Evolutionary conservation across 2,113 vertebrate species (phyloP).

Genomic region (Ramphastos sulfuratus): DNA sequence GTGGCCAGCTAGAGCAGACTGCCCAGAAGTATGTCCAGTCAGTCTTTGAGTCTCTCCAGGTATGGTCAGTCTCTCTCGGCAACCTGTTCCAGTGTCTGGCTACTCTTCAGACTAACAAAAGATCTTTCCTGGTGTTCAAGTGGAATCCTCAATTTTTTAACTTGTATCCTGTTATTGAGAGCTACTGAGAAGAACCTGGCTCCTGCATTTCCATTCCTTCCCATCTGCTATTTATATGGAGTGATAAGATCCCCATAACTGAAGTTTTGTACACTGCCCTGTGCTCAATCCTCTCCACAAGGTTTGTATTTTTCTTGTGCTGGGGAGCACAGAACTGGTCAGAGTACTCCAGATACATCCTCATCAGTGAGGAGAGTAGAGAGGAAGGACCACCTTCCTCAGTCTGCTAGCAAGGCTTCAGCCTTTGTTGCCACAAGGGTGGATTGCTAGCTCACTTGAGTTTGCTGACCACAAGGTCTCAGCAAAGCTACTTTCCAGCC

Average conservation of each 20-base stretch:
- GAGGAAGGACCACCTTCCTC: too few species aligned
- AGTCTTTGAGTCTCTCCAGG: background rate
- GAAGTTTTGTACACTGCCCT: background rate
- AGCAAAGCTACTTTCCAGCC: background rate
- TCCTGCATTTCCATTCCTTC: background rate
- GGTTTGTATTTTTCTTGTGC: background rate
- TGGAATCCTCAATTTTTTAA: background rate
- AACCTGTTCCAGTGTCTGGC: background rate
- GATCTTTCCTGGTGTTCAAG: background rate
- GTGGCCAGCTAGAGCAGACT: background rate
- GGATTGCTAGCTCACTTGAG: background rate
- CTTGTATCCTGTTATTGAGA: background rate
- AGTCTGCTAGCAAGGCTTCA: background rate
- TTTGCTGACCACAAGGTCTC: background rate
- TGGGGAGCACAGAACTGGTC: too few species aligned
- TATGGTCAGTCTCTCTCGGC: background rate
- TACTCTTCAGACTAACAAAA: background rate
- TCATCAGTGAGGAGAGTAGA: too few species aligned
- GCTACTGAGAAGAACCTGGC: background rate
- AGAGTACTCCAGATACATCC: too few species aligned
- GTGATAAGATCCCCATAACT: background rate
- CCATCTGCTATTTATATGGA: background rate
- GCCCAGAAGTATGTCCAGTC: background rate
- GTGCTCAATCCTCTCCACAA: background rate
- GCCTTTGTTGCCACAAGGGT: background rate